A percentile compares a stretch with the other conserved stretches of the same genome.
These are phyloP conservation scores for Chelonus formosanus DNA, from an alignment of 2,888 invertebrate species.

Conservation along the genomic window DNA sequence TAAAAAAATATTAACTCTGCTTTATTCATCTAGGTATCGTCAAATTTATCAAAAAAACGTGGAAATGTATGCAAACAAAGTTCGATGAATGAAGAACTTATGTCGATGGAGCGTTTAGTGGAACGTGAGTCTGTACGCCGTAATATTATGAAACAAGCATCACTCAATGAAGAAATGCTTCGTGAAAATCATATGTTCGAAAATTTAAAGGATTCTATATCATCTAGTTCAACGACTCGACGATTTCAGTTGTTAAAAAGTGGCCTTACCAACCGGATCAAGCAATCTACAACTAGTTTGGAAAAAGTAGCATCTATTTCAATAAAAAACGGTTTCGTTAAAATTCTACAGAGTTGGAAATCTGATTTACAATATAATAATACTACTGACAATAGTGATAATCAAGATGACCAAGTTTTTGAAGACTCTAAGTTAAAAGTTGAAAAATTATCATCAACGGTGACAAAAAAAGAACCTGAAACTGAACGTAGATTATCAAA, in stretches of 20 bases:
- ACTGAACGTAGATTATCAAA: constrained; percentile 79
- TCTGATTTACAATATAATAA: constrained; percentile 46
- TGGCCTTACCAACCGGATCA: constrained; percentile 84
- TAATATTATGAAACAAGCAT: constrained; percentile 89
- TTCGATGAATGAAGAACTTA: constrained; percentile 87
- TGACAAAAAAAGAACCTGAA: constrained; percentile 53
- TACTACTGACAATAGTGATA: no score
- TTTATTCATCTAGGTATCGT: neutral
- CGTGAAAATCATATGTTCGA: constrained; percentile 75
- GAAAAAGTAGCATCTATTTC: constrained; percentile 79
- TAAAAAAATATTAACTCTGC: no score
- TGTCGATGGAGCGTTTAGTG: constrained; percentile 84
- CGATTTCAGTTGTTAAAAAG: constrained; percentile 80
- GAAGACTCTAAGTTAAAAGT: constrained; percentile 23
- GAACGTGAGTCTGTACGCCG: constrained; percentile 84
- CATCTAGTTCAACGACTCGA: constrained; percentile 76
- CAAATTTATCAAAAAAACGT: constrained; percentile 48
- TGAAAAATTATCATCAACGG: constrained; percentile 8
- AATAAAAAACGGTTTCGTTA: constrained; percentile 79
- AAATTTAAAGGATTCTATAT: constrained; percentile 77
- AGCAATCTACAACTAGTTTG: constrained; percentile 83
- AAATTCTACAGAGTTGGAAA: constrained; percentile 79
- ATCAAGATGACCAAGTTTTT: neutral
- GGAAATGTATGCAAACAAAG: constrained; percentile 81
- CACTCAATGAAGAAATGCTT: constrained; percentile 86